Base-by-base conservation (phyloP, 2,797 vertebrate genomes). In the Aldrovandia affinis region DNA sequence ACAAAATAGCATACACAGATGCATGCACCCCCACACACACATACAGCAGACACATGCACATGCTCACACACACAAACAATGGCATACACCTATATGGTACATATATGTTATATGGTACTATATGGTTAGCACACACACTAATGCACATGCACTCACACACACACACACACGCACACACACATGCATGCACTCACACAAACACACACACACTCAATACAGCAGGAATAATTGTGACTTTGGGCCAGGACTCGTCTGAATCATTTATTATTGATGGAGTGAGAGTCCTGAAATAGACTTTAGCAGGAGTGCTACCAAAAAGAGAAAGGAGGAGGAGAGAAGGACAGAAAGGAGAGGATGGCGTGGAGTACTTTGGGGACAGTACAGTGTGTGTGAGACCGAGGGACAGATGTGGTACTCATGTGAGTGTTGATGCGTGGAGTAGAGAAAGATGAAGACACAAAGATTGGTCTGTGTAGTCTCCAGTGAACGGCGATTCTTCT, bases 221-320 rank as follows among this genome's bases (percentile, higher is more conserved):
- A 2, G 33, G 33, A 39, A 70, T 30, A 36, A 10, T 70, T 12
- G 28, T 15, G 30, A n/a, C 63, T 70, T 70, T 70, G 63, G 78
- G 59, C 55, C 42, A 33, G 42, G 18, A 33, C n/a, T 59, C 39
- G 33, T 52, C 63, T 86, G 85, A 75, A 86, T 79, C 83, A 86
- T 86, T 81, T 80, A 83, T 85, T 55, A 52, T 57, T 80, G 65
- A 36, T 80, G 78, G 78, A 86, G 36, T 50, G 39, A 55, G 55
- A 59, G 82, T 75, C 30, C 81, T 73, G 82, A 83, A 83, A 86
- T 83, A 78, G 81, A 86, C 80, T 80, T 73, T 50, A 83, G 61
- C 36, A 80, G 33, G 54, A 57, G 80, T 70, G 79, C 77, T 57
- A 39, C 39, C 75, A 80, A 79, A 79, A 57, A 79, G 30, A n/a